Conservation (phyloP, 2,888 invertebrate species). For the Hedya salicella region DNA sequence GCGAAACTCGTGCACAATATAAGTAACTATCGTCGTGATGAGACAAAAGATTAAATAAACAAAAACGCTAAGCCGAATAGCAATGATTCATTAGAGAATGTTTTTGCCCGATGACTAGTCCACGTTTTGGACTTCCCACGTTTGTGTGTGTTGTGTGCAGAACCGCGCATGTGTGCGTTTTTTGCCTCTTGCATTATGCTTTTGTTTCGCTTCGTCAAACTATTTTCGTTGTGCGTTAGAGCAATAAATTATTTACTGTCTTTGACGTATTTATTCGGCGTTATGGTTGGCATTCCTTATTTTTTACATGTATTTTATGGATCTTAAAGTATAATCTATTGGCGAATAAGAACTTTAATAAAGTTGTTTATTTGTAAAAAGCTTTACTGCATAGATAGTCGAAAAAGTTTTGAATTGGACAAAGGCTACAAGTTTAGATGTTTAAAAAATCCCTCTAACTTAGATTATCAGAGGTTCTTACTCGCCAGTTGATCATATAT, state of each 20-base stretch:
- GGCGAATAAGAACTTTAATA: conserved; percentile 10
- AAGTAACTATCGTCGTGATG: background rate
- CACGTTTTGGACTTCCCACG: conserved; percentile 14
- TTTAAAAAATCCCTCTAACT: too few relatives aligned
- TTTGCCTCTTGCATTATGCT: conserved; percentile 31
- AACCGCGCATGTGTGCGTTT: conserved; percentile 32
- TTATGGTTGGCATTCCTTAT: conserved; percentile 11
- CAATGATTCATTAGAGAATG: conserved; percentile 28
- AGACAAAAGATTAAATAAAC: conserved; percentile 22
- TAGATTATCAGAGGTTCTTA: background rate
- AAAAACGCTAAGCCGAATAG: conserved; percentile 22
- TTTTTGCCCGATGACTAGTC: conserved; percentile 48
- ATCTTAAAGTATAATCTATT: background rate
- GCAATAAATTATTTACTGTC: background rate
- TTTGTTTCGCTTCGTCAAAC: conserved; percentile 34
- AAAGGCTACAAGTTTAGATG: too few relatives aligned
- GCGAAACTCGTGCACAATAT: background rate
- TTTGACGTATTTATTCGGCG: conserved; percentile 11
- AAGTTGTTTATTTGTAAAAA: too few relatives aligned
- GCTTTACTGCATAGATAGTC: too few relatives aligned
- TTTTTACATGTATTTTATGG: conserved; percentile 9
- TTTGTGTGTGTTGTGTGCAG: conserved; percentile 18
- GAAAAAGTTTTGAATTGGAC: too few relatives aligned
- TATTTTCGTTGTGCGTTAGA: conserved; percentile 10
- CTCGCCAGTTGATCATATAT: conserved; percentile 2